These are phyloP conservation scores for Apus apus DNA, from an alignment of 2,113 vertebrate species.

Conservation along the genomic window DNA sequence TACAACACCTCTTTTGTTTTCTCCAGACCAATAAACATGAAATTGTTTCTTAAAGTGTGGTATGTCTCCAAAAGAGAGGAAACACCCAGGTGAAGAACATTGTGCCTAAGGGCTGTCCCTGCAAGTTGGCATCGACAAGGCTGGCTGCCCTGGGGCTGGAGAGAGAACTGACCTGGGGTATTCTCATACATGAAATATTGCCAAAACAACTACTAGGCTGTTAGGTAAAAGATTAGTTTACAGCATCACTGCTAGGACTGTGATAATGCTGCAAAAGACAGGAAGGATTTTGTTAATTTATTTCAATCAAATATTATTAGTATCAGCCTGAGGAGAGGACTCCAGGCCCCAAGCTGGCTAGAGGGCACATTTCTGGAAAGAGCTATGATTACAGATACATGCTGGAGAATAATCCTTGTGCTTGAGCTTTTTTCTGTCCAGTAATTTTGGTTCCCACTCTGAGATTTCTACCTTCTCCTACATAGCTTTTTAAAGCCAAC, in stretches of 20 bases:
- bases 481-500: background rate
- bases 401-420: background rate
- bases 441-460: background rate
- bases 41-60: background rate
- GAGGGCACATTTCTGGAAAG: background rate
- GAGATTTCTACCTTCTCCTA: background rate
- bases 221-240: background rate
- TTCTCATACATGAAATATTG: background rate
- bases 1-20: background rate
- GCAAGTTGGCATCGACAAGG: background rate
- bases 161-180: background rate
- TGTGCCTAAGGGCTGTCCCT: background rate
- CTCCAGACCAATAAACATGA: background rate
- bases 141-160: background rate
- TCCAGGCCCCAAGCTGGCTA: background rate
- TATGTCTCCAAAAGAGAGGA: background rate
- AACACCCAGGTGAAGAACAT: background rate
- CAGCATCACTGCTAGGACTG: background rate
- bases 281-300: background rate
- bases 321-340: background rate
- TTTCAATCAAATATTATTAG: background rate
- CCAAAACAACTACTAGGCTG: background rate
- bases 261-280: background rate
- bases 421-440: background rate
- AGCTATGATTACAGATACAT: background rate